Conservation (phyloP, 1,140 invertebrate genomes). For the Aradophagus sp. region DNA sequence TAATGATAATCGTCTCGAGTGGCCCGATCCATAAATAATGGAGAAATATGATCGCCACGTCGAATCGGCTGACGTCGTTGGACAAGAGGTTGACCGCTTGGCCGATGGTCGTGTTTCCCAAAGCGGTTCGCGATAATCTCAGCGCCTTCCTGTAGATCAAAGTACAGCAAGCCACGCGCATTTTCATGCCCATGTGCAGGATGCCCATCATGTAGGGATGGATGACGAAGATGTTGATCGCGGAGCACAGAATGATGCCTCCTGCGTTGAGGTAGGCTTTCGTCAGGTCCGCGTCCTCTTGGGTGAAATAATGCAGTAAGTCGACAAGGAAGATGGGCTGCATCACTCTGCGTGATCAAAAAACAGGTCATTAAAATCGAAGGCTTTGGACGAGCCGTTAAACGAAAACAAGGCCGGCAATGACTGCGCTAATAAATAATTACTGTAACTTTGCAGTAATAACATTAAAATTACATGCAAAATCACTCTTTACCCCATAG, state of each 20-base stretch:
- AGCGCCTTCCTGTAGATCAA: constrained; percentile 88
- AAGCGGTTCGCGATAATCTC: constrained; percentile 79
- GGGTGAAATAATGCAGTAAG: constrained; percentile 79
- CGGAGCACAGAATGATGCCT: constrained; percentile 80
- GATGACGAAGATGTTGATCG: constrained; percentile 80
- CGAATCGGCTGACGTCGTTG: constrained; percentile 86
- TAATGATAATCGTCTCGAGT: constrained; percentile 83
- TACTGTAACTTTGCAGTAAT: too few relatives aligned
- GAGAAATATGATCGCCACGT: constrained; percentile 79
- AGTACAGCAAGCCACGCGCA: constrained; percentile 85
- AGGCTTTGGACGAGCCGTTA: not conserved
- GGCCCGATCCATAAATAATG: constrained; percentile 85
- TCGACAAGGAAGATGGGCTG: constrained; percentile 82
- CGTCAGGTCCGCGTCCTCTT: constrained; percentile 67
- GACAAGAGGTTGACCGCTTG: constrained; percentile 92
- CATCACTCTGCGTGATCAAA: constrained; percentile 75
- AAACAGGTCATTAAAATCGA: not conserved
- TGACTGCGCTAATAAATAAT: too few relatives aligned
- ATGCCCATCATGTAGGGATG: constrained; percentile 87
- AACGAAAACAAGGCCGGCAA: too few relatives aligned
- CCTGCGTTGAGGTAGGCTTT: constrained; percentile 82
- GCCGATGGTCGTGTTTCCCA: constrained; percentile 86
- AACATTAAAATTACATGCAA: too few relatives aligned
- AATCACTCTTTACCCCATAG: too few relatives aligned
- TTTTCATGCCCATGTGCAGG: constrained; percentile 82